These are phyloP conservation scores for Chaetura pelagica DNA, from an alignment of 2,113 vertebrate genomes.

Conservation along the genomic window DNA sequence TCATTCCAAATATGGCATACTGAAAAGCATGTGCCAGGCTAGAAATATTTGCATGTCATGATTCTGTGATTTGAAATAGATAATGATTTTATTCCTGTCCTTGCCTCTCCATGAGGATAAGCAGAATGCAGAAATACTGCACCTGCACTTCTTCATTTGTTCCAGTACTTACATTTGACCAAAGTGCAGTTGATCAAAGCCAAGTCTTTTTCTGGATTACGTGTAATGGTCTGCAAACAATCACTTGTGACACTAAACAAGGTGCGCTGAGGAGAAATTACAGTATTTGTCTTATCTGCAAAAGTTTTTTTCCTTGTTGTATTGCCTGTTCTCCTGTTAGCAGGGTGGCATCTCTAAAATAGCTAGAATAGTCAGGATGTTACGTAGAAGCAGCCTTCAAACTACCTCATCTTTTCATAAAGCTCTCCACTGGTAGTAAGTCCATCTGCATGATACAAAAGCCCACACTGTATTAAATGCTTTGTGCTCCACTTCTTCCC, in stretches of 20 bases:
- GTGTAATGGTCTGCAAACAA: neutral
- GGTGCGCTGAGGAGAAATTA: neutral
- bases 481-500: neutral
- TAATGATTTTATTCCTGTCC: neutral
- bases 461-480: neutral
- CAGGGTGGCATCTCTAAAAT: neutral
- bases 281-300: neutral
- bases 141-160: neutral
- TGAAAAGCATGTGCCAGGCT: neutral
- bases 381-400: neutral
- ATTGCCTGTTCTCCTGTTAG: neutral
- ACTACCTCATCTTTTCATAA: neutral
- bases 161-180: constrained; percentile 2
- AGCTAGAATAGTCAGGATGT: neutral
- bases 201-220: neutral
- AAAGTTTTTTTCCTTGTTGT: neutral
- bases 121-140: neutral
- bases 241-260: neutral
- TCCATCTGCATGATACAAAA: neutral
- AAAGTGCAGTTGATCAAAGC: constrained; percentile 46
- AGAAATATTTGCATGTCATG: neutral
- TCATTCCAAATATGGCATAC: neutral
- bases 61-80: neutral
- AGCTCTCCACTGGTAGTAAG: neutral
- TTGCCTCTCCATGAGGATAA: neutral